Evolutionary conservation across 2,888 invertebrate species (phyloP).

Genomic region (Pollenia griseotomentosa): DNA sequence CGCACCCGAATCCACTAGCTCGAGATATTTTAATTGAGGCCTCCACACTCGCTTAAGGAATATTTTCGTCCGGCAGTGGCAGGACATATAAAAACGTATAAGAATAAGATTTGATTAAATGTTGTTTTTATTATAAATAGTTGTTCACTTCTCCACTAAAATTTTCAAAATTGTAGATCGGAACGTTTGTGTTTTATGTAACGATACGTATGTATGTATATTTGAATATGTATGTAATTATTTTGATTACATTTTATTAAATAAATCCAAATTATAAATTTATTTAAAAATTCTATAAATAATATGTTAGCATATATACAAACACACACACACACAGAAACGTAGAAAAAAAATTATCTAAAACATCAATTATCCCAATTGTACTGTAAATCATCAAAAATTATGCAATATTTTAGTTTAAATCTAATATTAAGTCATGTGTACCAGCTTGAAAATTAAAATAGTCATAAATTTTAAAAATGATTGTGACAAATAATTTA

Average conservation of each 20-base stretch:
- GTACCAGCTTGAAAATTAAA: conserved; percentile 45
- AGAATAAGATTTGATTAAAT: too few species aligned
- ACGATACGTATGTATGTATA: background rate
- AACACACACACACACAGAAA: background rate
- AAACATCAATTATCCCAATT: conserved; percentile 34
- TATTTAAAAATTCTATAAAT: conserved; percentile 13
- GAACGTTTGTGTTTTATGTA: too few species aligned
- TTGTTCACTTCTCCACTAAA: too few species aligned
- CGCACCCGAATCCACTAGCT: too few species aligned
- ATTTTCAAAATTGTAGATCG: too few species aligned
- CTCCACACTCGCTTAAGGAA: too few species aligned
- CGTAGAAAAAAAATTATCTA: background rate
- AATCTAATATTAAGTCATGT: conserved; percentile 45
- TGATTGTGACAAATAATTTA: conserved; percentile 55
- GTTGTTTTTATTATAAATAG: too few species aligned
- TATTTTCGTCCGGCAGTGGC: too few species aligned
- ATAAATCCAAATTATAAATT: background rate
- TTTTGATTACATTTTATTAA: background rate
- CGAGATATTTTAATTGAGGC: too few species aligned
- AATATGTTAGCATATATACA: background rate
- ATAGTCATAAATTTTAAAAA: conserved; percentile 58
- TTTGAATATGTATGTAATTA: background rate
- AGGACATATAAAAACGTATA: too few species aligned
- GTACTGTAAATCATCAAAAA: conserved; percentile 56
- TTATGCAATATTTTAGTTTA: conserved; percentile 11